Percentiles rank a stretch among this genome's conserved stretches.
phyloP scores from a whole-genome alignment of 2,888 invertebrate genomes.

The Epinotia demarniana region DNA sequence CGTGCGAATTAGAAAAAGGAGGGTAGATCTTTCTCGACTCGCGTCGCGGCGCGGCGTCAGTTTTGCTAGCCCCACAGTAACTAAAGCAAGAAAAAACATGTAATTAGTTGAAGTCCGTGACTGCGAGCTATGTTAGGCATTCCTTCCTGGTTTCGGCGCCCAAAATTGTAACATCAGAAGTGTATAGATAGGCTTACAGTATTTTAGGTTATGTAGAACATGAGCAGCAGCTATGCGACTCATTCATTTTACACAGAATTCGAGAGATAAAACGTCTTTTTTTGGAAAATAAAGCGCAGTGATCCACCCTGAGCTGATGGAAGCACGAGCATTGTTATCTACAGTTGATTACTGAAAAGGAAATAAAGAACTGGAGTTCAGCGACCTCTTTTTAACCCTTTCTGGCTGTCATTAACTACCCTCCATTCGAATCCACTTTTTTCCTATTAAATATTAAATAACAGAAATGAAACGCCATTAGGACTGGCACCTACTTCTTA shows the following conservation, averaged over 20 bases:
- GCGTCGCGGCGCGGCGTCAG: no score
- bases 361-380: conserved; percentile 7
- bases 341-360: conserved; percentile 17
- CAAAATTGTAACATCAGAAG: background rate
- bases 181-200: background rate
- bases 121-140: background rate
- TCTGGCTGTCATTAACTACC: conserved; percentile 10
- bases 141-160: background rate
- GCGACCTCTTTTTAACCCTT: conserved; percentile 28
- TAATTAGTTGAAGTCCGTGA: background rate
- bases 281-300: conserved; percentile 7
- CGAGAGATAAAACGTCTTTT: background rate
- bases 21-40: no score
- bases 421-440: conserved; percentile 23
- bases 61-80: background rate
- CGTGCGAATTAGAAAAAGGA: no score
- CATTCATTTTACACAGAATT: background rate
- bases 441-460: conserved; percentile 44
- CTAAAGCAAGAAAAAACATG: background rate
- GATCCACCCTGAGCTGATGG: background rate
- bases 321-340: background rate
- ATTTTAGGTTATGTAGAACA: background rate
- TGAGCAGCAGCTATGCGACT: background rate
- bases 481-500: conserved; percentile 52
- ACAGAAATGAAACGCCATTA: conserved; percentile 43